Base-by-base conservation (phyloP, 2,888 invertebrate genomes). In the Malthinus seriepunctatus region DNA sequence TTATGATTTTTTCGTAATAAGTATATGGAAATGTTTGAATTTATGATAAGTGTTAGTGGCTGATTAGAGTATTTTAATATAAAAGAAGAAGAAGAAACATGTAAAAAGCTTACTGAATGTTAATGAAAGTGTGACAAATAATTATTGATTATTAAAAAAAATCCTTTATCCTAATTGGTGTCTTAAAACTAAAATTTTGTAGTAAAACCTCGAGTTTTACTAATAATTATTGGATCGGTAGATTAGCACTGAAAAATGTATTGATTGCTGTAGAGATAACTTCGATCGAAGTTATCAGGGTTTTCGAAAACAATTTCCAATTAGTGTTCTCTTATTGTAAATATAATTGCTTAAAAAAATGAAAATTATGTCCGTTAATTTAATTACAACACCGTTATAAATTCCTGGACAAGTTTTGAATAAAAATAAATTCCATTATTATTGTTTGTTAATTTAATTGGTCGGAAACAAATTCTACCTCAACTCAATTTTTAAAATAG, bases 401-500 rank as follows among this genome's bases (percentile, higher is more conserved):
- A 50, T 55, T 55, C 45, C 35, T 23, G 23, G 9, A 31, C 15
- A n/a, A 45, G 32, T 15, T 32, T 15, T 11, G 31, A 8, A 1
- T 33, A 32, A 42, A 44, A 45, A 44, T 54, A 50, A 58, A 55
- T 59, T 60, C 55, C 37, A 46, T 60, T 62, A 57, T 54, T 47
- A 50, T 58, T 51, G 57, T 55, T 38, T 56, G 60, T 68, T 71
- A 67, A 69, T 71, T 69, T 71, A 65, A 65, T 23, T 23, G 23
- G 73, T 71, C 68, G 67, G 69, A 70, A 72, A 75, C 75, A 76
- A 76, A 75, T 76, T 74, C 76, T 76, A 76, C 76, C 76, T 76
- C 76, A 76, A 23, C 72, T 71, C 70, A 71, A 66, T 67, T 69
- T 69, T 69, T 65, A 67, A 67, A 68, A 15, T 69, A 68, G 67